A percentile compares a stretch with the other conserved stretches of the same genome.
phyloP scores from a whole-genome alignment of 1,140 invertebrate genomes.

The Lepeophtheirus salmonis region DNA sequence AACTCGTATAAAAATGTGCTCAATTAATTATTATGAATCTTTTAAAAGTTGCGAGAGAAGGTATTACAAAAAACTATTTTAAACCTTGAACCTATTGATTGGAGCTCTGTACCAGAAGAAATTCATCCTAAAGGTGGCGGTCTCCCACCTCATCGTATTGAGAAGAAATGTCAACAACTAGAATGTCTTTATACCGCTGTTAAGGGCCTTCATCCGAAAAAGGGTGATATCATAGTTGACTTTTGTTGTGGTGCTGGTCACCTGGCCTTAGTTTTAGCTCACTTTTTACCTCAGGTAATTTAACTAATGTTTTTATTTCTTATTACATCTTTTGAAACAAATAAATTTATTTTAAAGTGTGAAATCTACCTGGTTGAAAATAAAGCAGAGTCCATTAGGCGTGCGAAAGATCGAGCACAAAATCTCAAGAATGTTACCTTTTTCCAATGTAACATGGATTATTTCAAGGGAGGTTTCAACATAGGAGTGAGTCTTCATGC shows the following conservation, averaged over 20 bases:
- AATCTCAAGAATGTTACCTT: conserved; percentile 50
- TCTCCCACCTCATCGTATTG: conserved; percentile 47
- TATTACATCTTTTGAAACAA: neutral
- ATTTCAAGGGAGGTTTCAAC: conserved; percentile 39
- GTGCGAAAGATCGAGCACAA: conserved; percentile 30
- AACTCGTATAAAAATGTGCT: neutral
- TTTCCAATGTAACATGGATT: conserved; percentile 54
- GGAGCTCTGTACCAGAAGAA: conserved; percentile 43
- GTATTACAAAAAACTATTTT: neutral
- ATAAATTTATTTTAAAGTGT: neutral
- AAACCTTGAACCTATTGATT: conserved; percentile 28
- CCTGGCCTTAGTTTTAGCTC: conserved; percentile 64
- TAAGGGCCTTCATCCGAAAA: conserved; percentile 34
- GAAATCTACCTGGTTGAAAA: conserved; percentile 64
- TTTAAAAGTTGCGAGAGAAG: neutral
- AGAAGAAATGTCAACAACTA: conserved; percentile 67
- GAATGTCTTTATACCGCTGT: conserved; percentile 66
- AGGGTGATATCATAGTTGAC: conserved; percentile 49
- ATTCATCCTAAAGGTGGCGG: conserved; percentile 55
- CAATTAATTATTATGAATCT: neutral
- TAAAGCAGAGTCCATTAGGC: conserved; percentile 60
- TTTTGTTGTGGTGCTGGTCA: conserved; percentile 88
- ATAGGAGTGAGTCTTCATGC: conserved; percentile 75
- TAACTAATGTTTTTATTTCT: neutral
- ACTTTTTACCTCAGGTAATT: conserved; percentile 44